These are phyloP conservation scores for Colletes collaris DNA, from an alignment of 2,888 invertebrate species.

Conservation along the genomic window DNA sequence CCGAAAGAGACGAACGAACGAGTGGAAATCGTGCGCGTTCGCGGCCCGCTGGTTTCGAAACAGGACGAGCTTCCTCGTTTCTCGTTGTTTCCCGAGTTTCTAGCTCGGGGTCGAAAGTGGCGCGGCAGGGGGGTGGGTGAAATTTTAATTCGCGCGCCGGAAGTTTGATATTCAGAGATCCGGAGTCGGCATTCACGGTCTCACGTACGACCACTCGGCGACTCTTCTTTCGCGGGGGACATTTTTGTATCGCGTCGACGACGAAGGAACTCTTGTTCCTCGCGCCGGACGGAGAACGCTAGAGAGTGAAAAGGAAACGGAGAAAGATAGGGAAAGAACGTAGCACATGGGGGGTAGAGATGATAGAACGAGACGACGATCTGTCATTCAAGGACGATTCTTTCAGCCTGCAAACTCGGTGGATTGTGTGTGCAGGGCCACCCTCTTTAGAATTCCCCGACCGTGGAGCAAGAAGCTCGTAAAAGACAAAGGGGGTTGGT, in stretches of 20 bases:
- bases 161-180: constrained; percentile 54
- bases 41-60: constrained; percentile 10
- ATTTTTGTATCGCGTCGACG: constrained; percentile 57
- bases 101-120: constrained; percentile 18
- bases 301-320: background rate
- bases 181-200: constrained; percentile 44
- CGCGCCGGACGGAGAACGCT: constrained; percentile 7
- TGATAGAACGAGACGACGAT: constrained; percentile 57
- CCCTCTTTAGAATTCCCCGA: constrained; percentile 78
- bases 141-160: constrained; percentile 52
- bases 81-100: background rate
- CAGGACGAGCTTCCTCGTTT: background rate
- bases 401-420: constrained; percentile 71
- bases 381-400: constrained; percentile 72
- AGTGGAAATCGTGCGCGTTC: background rate
- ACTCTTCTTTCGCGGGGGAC: constrained; percentile 45
- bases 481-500: constrained; percentile 72
- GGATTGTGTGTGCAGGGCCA: constrained; percentile 70
- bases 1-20: background rate
- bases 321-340: constrained; percentile 5
- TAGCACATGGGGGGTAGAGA: constrained; percentile 4
- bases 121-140: constrained; percentile 37
- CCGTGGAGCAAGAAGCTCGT: constrained; percentile 74
- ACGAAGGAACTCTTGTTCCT: constrained; percentile 28
- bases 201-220: constrained; percentile 50